Base-by-base conservation (phyloP, 2,113 vertebrate genomes). In the Indicator indicator region DNA sequence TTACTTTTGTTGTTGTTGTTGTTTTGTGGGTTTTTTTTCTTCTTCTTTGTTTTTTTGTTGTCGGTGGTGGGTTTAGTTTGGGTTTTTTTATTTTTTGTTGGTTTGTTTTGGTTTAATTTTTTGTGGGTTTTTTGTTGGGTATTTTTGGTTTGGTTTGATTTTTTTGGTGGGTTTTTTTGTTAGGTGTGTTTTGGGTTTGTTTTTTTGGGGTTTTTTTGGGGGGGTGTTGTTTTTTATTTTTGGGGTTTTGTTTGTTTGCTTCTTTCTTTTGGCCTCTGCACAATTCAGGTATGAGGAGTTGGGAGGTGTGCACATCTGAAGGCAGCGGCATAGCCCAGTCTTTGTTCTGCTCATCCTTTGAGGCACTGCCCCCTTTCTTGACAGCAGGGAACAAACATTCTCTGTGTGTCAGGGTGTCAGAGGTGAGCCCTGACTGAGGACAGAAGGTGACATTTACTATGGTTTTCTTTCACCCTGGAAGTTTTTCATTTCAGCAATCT, bases 301-400 rank as follows among this genome's bases (percentile, higher is more conserved):
- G 9, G 19, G 9, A 21, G 11, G 27, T 75, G 0, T 30, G 11
- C 8, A 8, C 56, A 24, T 32, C 19, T 85, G 28, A 50, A 79
- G 36, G 12, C 2, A 2, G 38, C 7, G 1, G 15, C 2, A 1
- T 50, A 65, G 55, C 48, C 18, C 46, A 20, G 0, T 63, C 68
- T 83, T 70, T 0, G 0, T 38, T 77, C 26, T 6, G 1, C 6
- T 71, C 19, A 63, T 63, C 36, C 42, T 4, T 18, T 18, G 36
- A 65, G 52, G 12, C 42, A 4, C 23, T 63, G 11, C 19, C 36
- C 55, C 2, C 3, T 58, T 50, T 55, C 90, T 58, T 56, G 74
- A 40, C 14, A 60, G 16, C 6, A 15, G 81, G 27, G 71, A 36
- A 36, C 36, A 36, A 36, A n/a, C 1, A 6, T 58, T 78, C 21